Evolutionary conservation across 2,888 invertebrate species (phyloP).

Genomic region (Ectobius pallidus): DNA sequence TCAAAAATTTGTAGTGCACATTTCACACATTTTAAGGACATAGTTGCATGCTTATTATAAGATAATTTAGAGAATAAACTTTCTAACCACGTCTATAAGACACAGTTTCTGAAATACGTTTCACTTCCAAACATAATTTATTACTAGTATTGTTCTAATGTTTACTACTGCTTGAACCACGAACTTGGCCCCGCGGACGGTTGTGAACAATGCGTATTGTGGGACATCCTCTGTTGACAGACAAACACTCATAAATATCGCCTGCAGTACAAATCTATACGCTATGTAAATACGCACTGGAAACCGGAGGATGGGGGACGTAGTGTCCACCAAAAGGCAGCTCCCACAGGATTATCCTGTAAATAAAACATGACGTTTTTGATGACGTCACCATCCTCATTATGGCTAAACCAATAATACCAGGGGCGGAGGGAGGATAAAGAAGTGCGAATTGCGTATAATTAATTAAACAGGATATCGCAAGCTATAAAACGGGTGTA

Average conservation of each 20-base stretch:
- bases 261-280: neutral
- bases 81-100: too few species aligned
- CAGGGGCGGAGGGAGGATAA: neutral
- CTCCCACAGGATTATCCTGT: slow-evolving; percentile 4
- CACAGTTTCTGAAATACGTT: too few species aligned
- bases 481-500: neutral
- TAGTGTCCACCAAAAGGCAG: neutral
- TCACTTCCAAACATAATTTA: too few species aligned
- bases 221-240: neutral
- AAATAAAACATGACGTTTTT: slow-evolving; percentile 19
- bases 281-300: neutral
- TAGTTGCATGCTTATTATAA: too few species aligned
- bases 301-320: too few species aligned
- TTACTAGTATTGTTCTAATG: too few species aligned
- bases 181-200: too few species aligned
- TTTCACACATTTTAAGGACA: too few species aligned
- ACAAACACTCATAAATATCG: neutral
- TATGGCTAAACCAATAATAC: slow-evolving; percentile 12
- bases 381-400: slow-evolving; percentile 5
- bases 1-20: too few species aligned
- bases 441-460: neutral
- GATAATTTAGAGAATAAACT: too few species aligned
- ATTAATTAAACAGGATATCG: neutral
- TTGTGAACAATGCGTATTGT: too few species aligned
- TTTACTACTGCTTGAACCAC: too few species aligned